Evolutionary conservation across 2,113 vertebrate species (phyloP).

Genomic region (Scalopus aquaticus): DNA sequence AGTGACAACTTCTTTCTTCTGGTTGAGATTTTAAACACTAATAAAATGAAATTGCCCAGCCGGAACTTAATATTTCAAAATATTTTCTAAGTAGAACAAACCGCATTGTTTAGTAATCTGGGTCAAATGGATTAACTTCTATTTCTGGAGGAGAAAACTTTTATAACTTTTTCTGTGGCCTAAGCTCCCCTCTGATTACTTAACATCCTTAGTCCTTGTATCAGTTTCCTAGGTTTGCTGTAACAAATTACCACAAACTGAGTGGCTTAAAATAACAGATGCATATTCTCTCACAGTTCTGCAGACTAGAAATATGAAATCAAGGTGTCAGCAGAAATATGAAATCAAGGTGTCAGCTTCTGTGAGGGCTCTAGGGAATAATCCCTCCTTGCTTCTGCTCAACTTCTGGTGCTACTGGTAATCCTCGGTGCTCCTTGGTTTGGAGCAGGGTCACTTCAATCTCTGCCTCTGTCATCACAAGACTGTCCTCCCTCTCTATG

Average conservation of each 20-base stretch:
- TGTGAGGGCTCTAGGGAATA: not conserved
- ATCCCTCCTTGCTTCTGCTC: not conserved
- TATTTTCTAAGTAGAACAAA: constrained; percentile 55
- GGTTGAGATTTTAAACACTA: constrained; percentile 23
- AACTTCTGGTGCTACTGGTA: not conserved
- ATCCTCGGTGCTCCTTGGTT: not conserved
- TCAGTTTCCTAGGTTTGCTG: not conserved
- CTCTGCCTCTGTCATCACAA: not conserved
- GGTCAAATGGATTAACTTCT: constrained; percentile 32
- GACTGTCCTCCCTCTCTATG: not conserved
- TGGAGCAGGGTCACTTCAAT: not conserved
- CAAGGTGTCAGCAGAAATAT: not conserved
- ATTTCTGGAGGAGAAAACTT: not conserved
- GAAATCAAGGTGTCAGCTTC: not conserved
- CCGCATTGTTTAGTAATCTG: not conserved
- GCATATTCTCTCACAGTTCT: not conserved
- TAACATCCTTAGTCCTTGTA: not conserved
- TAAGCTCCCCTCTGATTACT: not conserved
- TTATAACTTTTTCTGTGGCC: not conserved
- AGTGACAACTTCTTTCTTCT: constrained; percentile 44
- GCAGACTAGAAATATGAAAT: not conserved
- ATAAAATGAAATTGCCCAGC: constrained; percentile 22
- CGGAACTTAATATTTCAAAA: constrained; percentile 53
- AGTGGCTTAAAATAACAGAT: not conserved
- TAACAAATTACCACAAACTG: not conserved